Conservation (phyloP, 2,888 invertebrate species). For the Anoplius nigerrimus region DNA sequence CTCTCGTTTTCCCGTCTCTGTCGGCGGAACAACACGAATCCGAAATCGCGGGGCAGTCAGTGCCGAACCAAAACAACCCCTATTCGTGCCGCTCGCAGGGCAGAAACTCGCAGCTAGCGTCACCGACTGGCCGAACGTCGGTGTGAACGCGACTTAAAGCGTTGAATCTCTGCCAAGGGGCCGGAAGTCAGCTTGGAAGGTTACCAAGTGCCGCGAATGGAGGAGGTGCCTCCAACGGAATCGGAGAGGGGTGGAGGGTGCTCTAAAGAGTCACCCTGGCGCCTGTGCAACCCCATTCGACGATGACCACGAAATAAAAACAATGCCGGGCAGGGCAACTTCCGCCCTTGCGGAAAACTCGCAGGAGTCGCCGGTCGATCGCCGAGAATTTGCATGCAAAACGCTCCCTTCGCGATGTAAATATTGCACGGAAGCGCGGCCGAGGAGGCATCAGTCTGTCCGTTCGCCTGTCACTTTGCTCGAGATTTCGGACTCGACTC, state of each 20-base stretch:
- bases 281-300: slow-evolving; percentile 57
- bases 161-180: slow-evolving; percentile 59
- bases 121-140: background rate
- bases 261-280: slow-evolving; percentile 55
- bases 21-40: too few relatives aligned
- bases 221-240: background rate
- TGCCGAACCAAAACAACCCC: too few relatives aligned
- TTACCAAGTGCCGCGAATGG: slow-evolving; percentile 48
- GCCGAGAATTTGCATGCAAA: slow-evolving; percentile 40
- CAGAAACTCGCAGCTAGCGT: too few relatives aligned
- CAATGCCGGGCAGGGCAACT: slow-evolving; percentile 23
- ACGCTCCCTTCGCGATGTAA: too few relatives aligned
- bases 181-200: slow-evolving; percentile 59
- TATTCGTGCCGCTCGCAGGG: too few relatives aligned
- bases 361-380: background rate
- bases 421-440: too few relatives aligned
- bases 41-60: too few relatives aligned
- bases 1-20: too few relatives aligned
- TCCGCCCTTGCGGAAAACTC: background rate
- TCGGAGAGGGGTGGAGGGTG: slow-evolving; percentile 18
- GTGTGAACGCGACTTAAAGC: slow-evolving; percentile 40
- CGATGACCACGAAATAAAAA: slow-evolving; percentile 36
- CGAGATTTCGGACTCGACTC: too few relatives aligned
- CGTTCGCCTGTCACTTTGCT: too few relatives aligned
- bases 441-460: too few relatives aligned